These are phyloP conservation scores for Heliconius ismenius DNA, from an alignment of 2,888 invertebrate species.

Conservation along the genomic window DNA sequence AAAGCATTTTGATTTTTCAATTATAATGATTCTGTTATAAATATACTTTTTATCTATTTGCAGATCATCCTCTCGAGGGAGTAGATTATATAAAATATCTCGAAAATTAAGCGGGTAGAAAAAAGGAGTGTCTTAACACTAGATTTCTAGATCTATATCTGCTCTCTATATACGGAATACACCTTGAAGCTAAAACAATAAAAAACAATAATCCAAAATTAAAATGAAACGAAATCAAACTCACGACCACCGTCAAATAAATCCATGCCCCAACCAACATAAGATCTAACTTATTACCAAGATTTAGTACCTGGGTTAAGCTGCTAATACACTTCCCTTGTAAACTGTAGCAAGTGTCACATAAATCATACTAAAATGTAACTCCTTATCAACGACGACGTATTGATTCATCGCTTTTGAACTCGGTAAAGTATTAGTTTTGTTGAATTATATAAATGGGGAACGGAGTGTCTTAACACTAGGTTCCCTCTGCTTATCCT, in stretches of 20 bases:
- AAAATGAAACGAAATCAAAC: background rate
- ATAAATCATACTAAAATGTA: constrained; percentile 45
- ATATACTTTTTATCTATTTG: too few relatives aligned
- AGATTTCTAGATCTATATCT: too few relatives aligned
- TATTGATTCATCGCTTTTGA: constrained; percentile 46
- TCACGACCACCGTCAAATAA: background rate
- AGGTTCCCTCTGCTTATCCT: too few relatives aligned
- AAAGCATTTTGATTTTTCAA: too few relatives aligned
- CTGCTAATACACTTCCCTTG: constrained; percentile 46
- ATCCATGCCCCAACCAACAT: background rate
- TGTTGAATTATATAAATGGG: background rate
- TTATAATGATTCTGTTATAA: too few relatives aligned
- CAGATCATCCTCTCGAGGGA: too few relatives aligned
- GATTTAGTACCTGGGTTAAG: constrained; percentile 24
- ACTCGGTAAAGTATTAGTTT: constrained; percentile 29
- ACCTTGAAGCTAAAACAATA: background rate
- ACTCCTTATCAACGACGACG: constrained; percentile 41
- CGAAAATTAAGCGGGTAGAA: too few relatives aligned
- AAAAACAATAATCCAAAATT: background rate
- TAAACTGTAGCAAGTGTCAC: constrained; percentile 46
- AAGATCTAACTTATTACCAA: constrained; percentile 1
- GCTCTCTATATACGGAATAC: background rate
- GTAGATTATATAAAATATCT: too few relatives aligned
- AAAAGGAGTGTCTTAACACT: too few relatives aligned
- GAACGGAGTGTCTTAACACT: too few relatives aligned